Conservation (phyloP, 2,797 vertebrate genomes). For the Chaenodraco wilsoni region DNA sequence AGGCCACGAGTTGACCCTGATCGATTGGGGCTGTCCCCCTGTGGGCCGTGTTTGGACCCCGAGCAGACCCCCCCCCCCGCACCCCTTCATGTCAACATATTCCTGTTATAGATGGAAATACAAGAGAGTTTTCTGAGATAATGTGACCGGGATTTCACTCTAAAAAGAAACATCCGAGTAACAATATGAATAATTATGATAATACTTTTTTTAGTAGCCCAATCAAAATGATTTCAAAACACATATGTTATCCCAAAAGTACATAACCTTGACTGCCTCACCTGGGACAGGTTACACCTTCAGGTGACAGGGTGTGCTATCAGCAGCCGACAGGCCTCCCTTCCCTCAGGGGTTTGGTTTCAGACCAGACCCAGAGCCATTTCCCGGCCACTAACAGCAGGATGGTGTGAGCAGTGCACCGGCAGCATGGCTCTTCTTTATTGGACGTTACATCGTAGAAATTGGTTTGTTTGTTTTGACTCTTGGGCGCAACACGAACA, state of each 20-base stretch:
- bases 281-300: too few relatives aligned
- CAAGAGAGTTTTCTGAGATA: neutral
- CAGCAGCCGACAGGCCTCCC: too few relatives aligned
- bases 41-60: neutral
- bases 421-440: too few relatives aligned
- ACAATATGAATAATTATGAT: neutral
- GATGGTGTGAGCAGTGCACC: too few relatives aligned
- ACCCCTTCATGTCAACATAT: neutral
- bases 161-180: neutral
- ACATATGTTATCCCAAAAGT: neutral
- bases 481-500: too few relatives aligned
- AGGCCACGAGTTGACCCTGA: neutral
- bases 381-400: too few relatives aligned
- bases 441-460: too few relatives aligned
- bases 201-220: neutral
- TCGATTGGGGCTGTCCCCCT: neutral
- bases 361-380: too few relatives aligned
- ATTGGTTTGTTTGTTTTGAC: too few relatives aligned
- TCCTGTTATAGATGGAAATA: neutral
- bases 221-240: neutral
- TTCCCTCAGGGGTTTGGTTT: too few relatives aligned
- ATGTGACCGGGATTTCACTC: neutral
- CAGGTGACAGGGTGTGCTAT: too few relatives aligned
- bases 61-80: neutral
- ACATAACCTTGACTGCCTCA: neutral